A percentile compares a stretch with the other conserved stretches of the same genome.
Conservation (phyloP, 2,888 invertebrate species). For the Griposia aprilina region DNA sequence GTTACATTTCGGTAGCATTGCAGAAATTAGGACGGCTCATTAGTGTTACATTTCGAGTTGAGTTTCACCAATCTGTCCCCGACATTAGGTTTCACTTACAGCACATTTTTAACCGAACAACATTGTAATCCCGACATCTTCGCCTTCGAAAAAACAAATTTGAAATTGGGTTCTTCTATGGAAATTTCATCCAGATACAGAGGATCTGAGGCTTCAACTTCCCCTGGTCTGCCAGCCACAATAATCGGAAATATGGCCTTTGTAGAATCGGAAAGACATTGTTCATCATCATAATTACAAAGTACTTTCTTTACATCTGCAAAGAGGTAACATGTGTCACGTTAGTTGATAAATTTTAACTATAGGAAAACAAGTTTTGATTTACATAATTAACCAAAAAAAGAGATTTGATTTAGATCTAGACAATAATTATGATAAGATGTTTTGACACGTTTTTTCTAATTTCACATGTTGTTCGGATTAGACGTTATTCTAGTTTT, state of each 20-base stretch:
- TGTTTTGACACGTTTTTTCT: not conserved
- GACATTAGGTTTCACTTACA: conserved; percentile 36
- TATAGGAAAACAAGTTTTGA: not conserved
- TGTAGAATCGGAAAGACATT: conserved; percentile 46
- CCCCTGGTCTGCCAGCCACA: conserved; percentile 64
- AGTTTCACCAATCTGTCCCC: not conserved
- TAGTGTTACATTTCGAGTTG: not conserved
- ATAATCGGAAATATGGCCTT: conserved; percentile 31
- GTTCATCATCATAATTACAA: conserved; percentile 65
- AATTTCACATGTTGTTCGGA: not conserved
- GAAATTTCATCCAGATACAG: conserved; percentile 57
- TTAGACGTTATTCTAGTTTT: too few species aligned
- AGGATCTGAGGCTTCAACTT: conserved; percentile 69
- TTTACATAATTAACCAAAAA: conserved; percentile 1
- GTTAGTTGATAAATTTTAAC: not conserved
- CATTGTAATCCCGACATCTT: conserved; percentile 50
- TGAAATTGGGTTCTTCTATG: conserved; percentile 36
- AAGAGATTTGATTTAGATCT: not conserved
- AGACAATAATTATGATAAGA: not conserved
- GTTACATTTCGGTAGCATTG: not conserved
- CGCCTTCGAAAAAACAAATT: conserved; percentile 44
- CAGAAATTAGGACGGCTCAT: not conserved
- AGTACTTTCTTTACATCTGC: conserved; percentile 46
- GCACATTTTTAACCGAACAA: conserved; percentile 46
- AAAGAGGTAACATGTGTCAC: conserved; percentile 11